Base-by-base conservation (phyloP, 2,113 vertebrate species). In the Stigmatopora nigra region DNA sequence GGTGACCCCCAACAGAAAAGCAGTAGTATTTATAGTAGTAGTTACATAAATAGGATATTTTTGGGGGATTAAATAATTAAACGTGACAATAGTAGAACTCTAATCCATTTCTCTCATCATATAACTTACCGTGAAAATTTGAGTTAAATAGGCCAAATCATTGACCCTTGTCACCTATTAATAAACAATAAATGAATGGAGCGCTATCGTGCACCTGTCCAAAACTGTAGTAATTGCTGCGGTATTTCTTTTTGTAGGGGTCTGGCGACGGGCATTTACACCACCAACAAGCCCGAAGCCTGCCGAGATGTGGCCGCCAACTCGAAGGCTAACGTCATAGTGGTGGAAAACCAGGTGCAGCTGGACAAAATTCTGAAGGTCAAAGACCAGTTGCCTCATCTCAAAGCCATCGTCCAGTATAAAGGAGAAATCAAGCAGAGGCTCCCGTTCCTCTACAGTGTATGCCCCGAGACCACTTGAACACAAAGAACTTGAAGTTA, bases 391-490 rank as follows among this genome's bases (percentile, higher is more conserved):
- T 77, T 92, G 13, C 90, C 90, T 52, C 87, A 91, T 52, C 78
- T 92, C 62, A 92, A 92, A 71, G 91, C 91, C 20, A 92, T 92
- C 9, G 84, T 92, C 47, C 90, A 91, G 64, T 92, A 92, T 62
- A 91, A 88, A 67, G 91, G 84, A 22, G 88, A 91, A 61, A 81
- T 88, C 72, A 79, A 92, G 70, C 80, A 88, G 71, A 89, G 83
- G 64, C 35, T 62, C 2, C 74, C 88, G 1, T 82, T 87, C 63
- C 46, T 92, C 2, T 92, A 91, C 64, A 87, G 89, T 31, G 91
- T 92, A 86, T 4, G 89, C 68, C 58, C 38, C 38, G 25, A 31
- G 25, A 31, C 25, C 38, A 41, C 38, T 10, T 41, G 6, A 41
- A 56, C 9, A 11, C 20, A 13, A 58, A 48, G 7, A 9, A 13